These are phyloP conservation scores for Brachyptera putata DNA, from an alignment of 2,888 invertebrate species.

Conservation along the genomic window DNA sequence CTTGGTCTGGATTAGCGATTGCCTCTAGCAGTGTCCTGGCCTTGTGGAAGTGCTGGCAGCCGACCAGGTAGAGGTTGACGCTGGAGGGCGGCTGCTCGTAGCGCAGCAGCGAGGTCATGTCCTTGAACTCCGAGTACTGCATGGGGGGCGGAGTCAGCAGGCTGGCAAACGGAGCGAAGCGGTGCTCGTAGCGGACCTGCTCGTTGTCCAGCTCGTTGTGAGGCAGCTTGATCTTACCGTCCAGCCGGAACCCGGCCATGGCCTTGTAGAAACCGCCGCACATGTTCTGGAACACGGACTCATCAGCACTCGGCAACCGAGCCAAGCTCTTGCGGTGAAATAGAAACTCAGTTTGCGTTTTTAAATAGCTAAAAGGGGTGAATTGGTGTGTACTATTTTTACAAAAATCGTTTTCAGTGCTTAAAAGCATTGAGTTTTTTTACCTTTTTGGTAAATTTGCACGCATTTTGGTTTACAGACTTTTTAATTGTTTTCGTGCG, in stretches of 20 bases:
- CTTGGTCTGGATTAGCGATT: constrained; percentile 73
- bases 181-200: constrained; percentile 89
- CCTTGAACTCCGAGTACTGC: constrained; percentile 82
- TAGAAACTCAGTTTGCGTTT: no score
- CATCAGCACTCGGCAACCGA: no score
- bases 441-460: no score
- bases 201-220: constrained; percentile 89
- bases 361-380: no score
- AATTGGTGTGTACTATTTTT: no score
- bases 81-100: constrained; percentile 39
- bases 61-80: constrained; percentile 62
- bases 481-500: no score
- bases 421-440: no score
- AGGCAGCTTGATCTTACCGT: constrained; percentile 78
- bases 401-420: no score
- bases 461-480: no score
- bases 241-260: constrained; percentile 82
- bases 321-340: no score
- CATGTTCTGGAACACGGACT: constrained; percentile 76
- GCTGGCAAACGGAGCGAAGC: constrained; percentile 84
- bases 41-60: constrained; percentile 89
- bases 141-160: constrained; percentile 87
- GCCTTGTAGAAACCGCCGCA: constrained; percentile 96
- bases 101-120: constrained; percentile 68
- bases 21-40: constrained; percentile 81